Conservation (phyloP, 1,140 invertebrate species). For the Trichomalopsis sarcophagae region DNA sequence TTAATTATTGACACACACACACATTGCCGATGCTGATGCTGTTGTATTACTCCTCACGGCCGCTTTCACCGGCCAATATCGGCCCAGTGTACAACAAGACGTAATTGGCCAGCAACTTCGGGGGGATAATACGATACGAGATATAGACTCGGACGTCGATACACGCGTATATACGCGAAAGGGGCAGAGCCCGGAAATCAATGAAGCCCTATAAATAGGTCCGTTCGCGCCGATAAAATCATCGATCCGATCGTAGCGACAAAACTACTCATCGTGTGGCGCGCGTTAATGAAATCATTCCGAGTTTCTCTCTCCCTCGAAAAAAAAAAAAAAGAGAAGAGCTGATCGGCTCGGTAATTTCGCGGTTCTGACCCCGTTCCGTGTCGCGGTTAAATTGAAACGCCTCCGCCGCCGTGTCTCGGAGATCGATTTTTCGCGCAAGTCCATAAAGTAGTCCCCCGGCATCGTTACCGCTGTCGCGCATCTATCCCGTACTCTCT, state of each 20-base stretch:
- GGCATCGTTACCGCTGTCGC: background rate
- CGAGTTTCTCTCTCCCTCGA: background rate
- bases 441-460: slow-evolving; percentile 19
- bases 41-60: background rate
- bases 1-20: background rate
- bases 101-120: background rate
- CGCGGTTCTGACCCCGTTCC: background rate
- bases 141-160: background rate
- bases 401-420: background rate
- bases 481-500: background rate
- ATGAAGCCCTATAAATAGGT: slow-evolving; percentile 11
- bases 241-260: background rate
- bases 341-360: background rate
- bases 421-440: slow-evolving; percentile 20
- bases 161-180: background rate
- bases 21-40: too few relatives aligned
- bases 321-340: background rate
- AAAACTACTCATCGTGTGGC: background rate
- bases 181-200: background rate
- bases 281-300: background rate
- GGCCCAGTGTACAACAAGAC: too few relatives aligned
- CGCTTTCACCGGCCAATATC: background rate
- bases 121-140: background rate
- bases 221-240: background rate
- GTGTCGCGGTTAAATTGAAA: background rate